Evolutionary conservation across 2,888 invertebrate genomes (phyloP).

Genomic region (Anthrax anthrax): DNA sequence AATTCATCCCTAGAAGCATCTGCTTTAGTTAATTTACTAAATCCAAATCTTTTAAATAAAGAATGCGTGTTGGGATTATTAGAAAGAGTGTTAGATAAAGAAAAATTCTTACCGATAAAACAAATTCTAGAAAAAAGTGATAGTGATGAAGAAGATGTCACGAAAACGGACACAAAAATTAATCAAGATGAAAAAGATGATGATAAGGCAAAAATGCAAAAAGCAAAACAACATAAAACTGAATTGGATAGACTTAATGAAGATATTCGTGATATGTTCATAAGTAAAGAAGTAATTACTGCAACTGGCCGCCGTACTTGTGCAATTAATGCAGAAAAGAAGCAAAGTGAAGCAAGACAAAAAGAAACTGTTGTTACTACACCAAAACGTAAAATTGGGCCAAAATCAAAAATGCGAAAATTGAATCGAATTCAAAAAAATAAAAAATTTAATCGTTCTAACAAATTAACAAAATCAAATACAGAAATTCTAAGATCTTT

Average conservation of each 20-base stretch:
- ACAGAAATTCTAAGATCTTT: not conserved
- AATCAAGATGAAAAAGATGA: conserved; percentile 4
- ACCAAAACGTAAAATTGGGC: not conserved
- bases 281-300: conserved; percentile 42
- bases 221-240: conserved; percentile 17
- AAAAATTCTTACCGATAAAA: conserved; percentile 19
- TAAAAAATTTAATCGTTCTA: not conserved
- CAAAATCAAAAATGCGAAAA: not conserved
- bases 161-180: conserved; percentile 15
- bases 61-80: conserved; percentile 17
- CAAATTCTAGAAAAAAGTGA: conserved; percentile 15
- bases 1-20: conserved; percentile 13
- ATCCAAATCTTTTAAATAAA: conserved; percentile 17
- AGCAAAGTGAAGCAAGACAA: not conserved
- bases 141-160: not conserved
- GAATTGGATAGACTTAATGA: conserved; percentile 48
- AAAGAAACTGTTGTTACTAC: conserved; percentile 1
- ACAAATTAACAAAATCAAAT: too few relatives aligned
- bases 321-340: conserved; percentile 23
- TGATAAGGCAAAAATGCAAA: not conserved
- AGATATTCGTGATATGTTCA: conserved; percentile 50
- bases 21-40: conserved; percentile 19
- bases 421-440: not conserved
- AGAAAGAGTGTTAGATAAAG: conserved; percentile 19
- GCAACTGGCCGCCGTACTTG: conserved; percentile 37